phyloP scores from a whole-genome alignment of 1,140 invertebrate genomes.

The Nilaparvata lugens region DNA sequence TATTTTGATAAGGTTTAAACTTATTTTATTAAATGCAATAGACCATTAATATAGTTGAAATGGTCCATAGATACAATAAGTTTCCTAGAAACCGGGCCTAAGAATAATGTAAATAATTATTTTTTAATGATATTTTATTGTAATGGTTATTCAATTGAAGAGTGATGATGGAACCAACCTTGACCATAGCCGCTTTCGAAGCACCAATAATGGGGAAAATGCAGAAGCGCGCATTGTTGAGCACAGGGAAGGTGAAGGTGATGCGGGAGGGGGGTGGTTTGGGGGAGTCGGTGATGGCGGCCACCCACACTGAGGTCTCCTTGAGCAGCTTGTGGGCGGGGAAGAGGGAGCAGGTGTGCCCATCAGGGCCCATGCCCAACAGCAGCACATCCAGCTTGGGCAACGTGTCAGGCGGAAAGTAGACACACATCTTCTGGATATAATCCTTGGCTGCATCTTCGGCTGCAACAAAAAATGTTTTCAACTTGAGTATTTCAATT shows the following conservation, averaged over 20 bases:
- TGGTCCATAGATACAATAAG: no score
- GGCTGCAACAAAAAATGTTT: constrained; percentile 40
- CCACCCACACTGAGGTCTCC: constrained; percentile 61
- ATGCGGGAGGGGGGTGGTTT: constrained; percentile 88
- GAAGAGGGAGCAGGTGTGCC: constrained; percentile 97
- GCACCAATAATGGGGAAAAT: constrained; percentile 77
- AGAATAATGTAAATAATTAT: no score
- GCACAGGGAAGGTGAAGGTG: constrained; percentile 85
- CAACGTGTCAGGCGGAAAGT: constrained; percentile 47
- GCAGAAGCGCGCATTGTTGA: constrained; percentile 78
- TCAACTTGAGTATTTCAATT: no score
- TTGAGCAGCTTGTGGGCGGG: constrained; percentile 69
- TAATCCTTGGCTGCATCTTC: constrained; percentile 78
- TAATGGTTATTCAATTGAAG: no score
- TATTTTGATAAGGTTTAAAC: no score
- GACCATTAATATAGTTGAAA: no score
- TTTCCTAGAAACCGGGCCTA: no score
- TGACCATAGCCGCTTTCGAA: constrained; percentile 80
- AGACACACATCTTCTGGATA: constrained; percentile 49
- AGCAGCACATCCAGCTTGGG: constrained; percentile 81
- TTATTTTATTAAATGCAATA: no score
- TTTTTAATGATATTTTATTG: no score
- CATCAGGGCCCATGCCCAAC: constrained; percentile 95
- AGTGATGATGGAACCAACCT: constrained; percentile 53
- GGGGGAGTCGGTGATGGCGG: constrained; percentile 82